Percentiles rank a stretch among this genome's conserved stretches.
phyloP scores from a whole-genome alignment of 2,797 vertebrate species.

The Acanthurus leucopareius region DNA sequence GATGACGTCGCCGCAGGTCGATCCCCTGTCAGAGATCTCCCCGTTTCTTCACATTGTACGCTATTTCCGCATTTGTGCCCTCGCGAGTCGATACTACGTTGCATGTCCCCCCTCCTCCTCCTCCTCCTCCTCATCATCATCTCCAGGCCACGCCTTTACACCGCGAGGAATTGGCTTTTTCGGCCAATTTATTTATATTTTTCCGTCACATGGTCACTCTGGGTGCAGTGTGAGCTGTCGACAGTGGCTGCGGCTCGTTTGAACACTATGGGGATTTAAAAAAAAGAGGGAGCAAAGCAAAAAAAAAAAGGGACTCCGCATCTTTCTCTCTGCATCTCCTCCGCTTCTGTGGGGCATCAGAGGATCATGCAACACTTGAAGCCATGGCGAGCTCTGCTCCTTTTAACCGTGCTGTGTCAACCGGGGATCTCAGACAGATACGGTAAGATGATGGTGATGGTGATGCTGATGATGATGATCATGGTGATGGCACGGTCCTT shows the following conservation, averaged over 20 bases:
- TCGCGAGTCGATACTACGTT: conserved; percentile 50
- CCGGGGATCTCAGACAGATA: conserved; percentile 76
- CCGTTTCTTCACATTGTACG: conserved; percentile 8
- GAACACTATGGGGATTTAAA: conserved; percentile 69
- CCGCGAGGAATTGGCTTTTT: conserved; percentile 26
- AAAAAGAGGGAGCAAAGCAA: not conserved
- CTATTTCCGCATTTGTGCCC: conserved; percentile 53
- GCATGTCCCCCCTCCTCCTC: conserved; percentile 11
- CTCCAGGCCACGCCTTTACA: conserved; percentile 51
- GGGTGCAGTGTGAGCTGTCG: conserved; percentile 47
- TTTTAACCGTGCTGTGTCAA: conserved; percentile 67
- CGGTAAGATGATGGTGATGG: conserved; percentile 65
- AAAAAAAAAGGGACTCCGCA: conserved; percentile 9
- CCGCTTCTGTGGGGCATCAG: conserved; percentile 44
- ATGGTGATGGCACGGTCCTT: not conserved
- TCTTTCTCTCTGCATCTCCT: conserved; percentile 48
- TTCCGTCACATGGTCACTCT: conserved; percentile 31
- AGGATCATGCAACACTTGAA: conserved; percentile 76
- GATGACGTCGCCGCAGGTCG: conserved; percentile 62
- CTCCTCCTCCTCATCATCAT: conserved; percentile 8
- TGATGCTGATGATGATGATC: not conserved
- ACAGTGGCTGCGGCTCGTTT: conserved; percentile 23
- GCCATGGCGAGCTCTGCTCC: conserved; percentile 75
- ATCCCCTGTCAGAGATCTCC: not conserved
- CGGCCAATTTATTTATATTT: conserved; percentile 15